Evolutionary conservation across 2,797 vertebrate genomes (phyloP).

Genomic region (Halcyon smyrnensis): DNA sequence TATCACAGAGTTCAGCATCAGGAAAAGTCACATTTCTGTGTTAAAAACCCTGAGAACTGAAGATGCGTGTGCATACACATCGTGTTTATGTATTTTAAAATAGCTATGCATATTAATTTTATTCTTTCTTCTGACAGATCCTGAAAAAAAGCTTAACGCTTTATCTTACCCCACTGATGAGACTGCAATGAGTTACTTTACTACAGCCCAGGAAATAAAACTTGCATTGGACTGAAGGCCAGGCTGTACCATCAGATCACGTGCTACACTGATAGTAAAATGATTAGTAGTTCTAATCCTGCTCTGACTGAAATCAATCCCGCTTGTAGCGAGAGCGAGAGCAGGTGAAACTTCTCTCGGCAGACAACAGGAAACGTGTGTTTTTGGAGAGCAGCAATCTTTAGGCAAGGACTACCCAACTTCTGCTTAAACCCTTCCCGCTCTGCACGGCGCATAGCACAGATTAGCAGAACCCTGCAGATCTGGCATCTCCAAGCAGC

Average conservation of each 20-base stretch:
- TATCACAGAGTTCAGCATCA: not conserved
- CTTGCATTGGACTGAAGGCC: not conserved
- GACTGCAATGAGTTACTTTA: not conserved
- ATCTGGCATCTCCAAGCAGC: not conserved
- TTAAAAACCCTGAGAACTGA: not conserved
- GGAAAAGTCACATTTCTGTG: not conserved
- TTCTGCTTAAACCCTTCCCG: not conserved
- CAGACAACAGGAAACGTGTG: not conserved
- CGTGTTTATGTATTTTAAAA: not conserved
- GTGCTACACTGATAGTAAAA: not conserved
- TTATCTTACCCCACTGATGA: not conserved
- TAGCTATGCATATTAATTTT: not conserved
- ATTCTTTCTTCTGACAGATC: not conserved
- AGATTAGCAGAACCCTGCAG: not conserved
- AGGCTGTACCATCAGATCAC: not conserved
- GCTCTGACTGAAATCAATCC: not conserved
- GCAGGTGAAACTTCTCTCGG: not conserved
- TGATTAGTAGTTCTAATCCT: not conserved
- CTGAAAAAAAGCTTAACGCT: not conserved
- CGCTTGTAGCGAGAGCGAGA: not conserved
- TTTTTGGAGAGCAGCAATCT: conserved; percentile 21
- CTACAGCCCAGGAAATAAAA: not conserved
- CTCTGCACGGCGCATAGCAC: fast-evolving
- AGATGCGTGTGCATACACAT: not conserved
- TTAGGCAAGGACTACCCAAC: not conserved